Base-by-base conservation (phyloP, 35 echinoderm and acorn worm species). In the Amphiura filiformis region DNA sequence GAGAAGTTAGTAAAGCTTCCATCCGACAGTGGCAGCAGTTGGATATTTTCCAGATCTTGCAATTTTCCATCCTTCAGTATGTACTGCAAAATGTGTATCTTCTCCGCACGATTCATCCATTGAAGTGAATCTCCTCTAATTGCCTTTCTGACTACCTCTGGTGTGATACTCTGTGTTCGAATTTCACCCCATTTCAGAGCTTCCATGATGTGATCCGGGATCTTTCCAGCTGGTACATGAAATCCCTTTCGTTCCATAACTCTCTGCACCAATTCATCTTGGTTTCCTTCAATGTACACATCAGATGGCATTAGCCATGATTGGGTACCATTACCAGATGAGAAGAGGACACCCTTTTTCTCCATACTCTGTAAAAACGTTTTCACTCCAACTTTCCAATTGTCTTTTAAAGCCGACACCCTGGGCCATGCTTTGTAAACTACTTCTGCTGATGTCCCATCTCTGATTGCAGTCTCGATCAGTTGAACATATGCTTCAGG, bases 401-500 rank as follows among this genome's bases (percentile, higher is more conserved):
- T 30, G 7, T 18, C 28, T 2, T 70, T 70, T 3, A 70, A 30
- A 70, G 9, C 26, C 11, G 61, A 70, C 26, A 70, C 26, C 28
- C 2, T 23, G 2, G 61, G 61, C 61, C 61, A 70, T 30, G 61
- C 4, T 3, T 70, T 70, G 26, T 70, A 70, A 18, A 70, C 26
- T 2, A 26, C 61, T 13, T 70, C 61, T n/a, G 61, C 61, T 70
- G 61, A 70, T n/a, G 26, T 26, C 26, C 61, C 61, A 70, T n/a
- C 17, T 18, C 3, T 26, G 15, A 95, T 88, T 44, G 89, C 65
- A 84, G 57, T 35, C 1, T 86, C 18, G 37, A 97, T 57, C 0
- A 80, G 80, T 17, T 57, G 81, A 12, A 70, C 28, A 78, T 99
- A 99, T 18, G 87, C 87, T 30, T 87, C 82, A 80, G 96, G 96